These are phyloP conservation scores for Sitta europaea DNA, from an alignment of 2,113 vertebrate species.

Conservation along the genomic window DNA sequence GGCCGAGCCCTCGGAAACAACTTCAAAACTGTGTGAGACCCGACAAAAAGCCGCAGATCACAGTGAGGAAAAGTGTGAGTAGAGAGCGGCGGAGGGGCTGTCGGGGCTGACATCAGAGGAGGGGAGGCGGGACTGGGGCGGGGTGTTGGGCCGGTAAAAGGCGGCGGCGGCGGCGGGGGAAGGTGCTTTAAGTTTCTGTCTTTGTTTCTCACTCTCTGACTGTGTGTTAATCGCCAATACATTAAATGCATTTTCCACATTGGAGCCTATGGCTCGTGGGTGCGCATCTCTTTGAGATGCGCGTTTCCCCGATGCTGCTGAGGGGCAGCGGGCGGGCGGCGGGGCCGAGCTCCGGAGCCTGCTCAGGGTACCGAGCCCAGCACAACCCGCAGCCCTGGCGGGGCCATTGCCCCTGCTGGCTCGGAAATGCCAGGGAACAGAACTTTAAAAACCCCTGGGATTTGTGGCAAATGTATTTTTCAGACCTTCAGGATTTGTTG, in stretches of 20 bases:
- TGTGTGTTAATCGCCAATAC: not conserved
- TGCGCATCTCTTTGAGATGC: not conserved
- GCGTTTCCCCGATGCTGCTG: not conserved
- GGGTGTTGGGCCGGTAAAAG: not conserved
- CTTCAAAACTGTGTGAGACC: not conserved
- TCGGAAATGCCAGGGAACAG: not conserved
- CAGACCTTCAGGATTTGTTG: not conserved
- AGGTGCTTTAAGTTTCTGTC: not conserved
- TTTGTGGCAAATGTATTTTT: not conserved
- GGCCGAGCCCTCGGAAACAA: not conserved
- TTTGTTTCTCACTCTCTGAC: not conserved
- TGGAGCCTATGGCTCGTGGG: not conserved
- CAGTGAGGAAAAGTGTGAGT: not conserved
- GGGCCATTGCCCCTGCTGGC: not conserved
- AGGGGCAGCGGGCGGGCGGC: not conserved
- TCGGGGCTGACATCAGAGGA: not conserved
- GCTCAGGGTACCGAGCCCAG: not conserved
- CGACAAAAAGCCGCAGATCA: accelerated
- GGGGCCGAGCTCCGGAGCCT: not conserved
- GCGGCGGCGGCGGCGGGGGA: accelerated
- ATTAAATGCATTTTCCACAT: not conserved
- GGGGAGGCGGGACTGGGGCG: not conserved
- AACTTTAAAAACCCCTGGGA: not conserved
- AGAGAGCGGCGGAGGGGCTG: accelerated
- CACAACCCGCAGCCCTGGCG: too few relatives aligned